Evolutionary conservation across 2,888 invertebrate species (phyloP), one percentile per base, ranked within the genome.

Genomic region (Hymenopus coronatus): DNA sequence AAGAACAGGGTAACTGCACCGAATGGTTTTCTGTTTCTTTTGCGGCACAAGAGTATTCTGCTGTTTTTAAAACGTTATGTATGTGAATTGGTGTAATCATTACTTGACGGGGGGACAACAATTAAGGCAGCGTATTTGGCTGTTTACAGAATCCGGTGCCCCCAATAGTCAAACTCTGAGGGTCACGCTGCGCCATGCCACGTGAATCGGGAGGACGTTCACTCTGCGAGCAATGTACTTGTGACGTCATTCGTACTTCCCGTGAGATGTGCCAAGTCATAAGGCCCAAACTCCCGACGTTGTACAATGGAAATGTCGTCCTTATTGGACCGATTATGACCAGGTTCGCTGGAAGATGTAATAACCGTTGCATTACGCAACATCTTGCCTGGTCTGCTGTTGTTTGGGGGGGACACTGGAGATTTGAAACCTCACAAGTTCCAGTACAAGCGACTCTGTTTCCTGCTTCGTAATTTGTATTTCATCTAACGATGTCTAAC

Each of bases 321-420:
- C 54, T 70, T 70, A 70, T 70, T 70, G 54, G 20, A 70, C 15
- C 14, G 15, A 70, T 70, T 15, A 70, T 70, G 54, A 25, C 54
- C 54, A 86, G 28, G 70, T 30, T 86, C 28, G 85, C 20, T 28
- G 54, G 9, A 30, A 81, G 86, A 86, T 81, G 33, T 87, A 87
- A 87, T n/a, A 82, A 40, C 87, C 87, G 87, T 87, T 33, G 82
- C 82, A 40, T 87, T 87, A 82, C 87, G 87, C 87, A 87, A 87
- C 40, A n/a, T 82, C n/a, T 87, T 40, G 40, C 12, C 12, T 9
- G 40, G 40, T 40, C 40, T 40, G 40, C 40, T 40, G 40, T 8
- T 33, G 87, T 33, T 82, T 25, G 82, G 33, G 1, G 12, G 12
- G 40, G 54, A 25, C 54, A 3, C 54, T 20, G 54, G 20, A 70